Conservation (phyloP, 2,113 vertebrate species). For the Scortum barcoo region DNA sequence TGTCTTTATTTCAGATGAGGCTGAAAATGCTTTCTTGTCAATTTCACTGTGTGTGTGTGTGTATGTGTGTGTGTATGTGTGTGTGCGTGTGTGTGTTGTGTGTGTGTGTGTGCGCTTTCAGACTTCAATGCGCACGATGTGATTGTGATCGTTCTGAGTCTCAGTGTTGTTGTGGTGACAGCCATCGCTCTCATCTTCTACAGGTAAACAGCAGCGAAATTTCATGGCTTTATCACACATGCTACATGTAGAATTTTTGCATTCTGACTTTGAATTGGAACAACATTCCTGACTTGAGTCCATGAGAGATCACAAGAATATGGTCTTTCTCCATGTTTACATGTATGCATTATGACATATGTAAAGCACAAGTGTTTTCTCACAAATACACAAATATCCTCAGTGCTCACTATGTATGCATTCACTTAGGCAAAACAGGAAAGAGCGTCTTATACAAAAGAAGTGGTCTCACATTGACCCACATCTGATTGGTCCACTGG, state of each 20-base stretch:
- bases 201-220: conserved; percentile 84
- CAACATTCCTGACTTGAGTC: not conserved
- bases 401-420: not conserved
- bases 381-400: too few species aligned
- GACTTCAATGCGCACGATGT: conserved; percentile 82
- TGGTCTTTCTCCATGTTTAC: not conserved
- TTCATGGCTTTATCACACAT: not conserved
- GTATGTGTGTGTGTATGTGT: conserved; percentile 15
- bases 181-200: conserved; percentile 91
- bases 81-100: conserved; percentile 19
- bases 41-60: not conserved
- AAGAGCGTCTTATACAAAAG: conserved; percentile 87
- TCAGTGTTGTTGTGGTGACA: conserved; percentile 88
- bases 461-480: conserved; percentile 94
- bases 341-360: not conserved
- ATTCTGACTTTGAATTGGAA: not conserved
- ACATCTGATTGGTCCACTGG: conserved; percentile 89
- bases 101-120: conserved; percentile 71
- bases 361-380: not conserved
- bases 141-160: conserved; percentile 89
- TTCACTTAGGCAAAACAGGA: conserved; percentile 89
- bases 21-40: not conserved
- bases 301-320: not conserved
- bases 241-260: not conserved
- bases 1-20: not conserved